Conservation (phyloP, 2,113 vertebrate genomes). For the Boulengeromyrus knoepffleri region DNA sequence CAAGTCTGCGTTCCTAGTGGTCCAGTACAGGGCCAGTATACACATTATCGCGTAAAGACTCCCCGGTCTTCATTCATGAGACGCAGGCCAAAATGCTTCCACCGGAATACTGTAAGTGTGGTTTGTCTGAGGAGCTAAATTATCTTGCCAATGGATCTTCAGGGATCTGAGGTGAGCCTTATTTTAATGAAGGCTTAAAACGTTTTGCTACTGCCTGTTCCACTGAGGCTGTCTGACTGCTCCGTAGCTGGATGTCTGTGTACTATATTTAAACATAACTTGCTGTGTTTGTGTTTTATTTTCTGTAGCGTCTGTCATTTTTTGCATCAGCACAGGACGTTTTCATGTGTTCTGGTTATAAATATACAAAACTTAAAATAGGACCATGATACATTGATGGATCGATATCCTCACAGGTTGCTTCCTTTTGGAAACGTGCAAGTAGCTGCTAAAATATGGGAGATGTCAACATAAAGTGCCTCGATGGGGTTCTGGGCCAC, state of each 20-base stretch:
- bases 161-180: background rate
- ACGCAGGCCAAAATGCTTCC: background rate
- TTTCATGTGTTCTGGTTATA: background rate
- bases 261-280: background rate
- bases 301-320: background rate
- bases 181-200: background rate
- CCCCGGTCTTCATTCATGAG: background rate
- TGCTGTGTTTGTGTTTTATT: conserved; percentile 1
- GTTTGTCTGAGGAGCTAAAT: background rate
- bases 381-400: background rate
- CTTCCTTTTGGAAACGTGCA: background rate
- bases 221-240: background rate
- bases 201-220: background rate
- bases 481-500: background rate
- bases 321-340: background rate
- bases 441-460: background rate
- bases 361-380: background rate
- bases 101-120: background rate
- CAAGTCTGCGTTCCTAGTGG: background rate
- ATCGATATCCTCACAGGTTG: background rate
- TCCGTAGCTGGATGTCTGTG: background rate
- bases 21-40: background rate
- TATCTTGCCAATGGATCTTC: background rate
- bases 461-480: background rate
- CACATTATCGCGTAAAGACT: background rate